These are phyloP conservation scores for Apamea sordens DNA, from an alignment of 2,888 invertebrate species.

Conservation along the genomic window DNA sequence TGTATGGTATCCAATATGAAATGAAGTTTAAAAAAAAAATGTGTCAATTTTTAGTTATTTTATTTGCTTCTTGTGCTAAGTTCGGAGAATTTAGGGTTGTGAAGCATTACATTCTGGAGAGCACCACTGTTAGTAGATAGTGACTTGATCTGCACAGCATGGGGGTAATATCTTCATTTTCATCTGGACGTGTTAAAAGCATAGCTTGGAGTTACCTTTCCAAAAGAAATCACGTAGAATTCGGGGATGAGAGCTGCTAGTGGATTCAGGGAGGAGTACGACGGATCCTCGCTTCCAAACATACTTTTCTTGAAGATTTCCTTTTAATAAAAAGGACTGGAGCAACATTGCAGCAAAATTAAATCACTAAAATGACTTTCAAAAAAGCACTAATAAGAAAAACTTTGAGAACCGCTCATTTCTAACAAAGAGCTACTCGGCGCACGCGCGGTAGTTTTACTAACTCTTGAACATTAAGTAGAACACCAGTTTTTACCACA, in stretches of 20 bases:
- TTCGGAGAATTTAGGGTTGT: not conserved
- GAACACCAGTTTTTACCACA: constrained; percentile 56
- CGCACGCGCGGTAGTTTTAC: constrained; percentile 76
- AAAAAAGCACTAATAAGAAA: not conserved
- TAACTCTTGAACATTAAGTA: constrained; percentile 54
- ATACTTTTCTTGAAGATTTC: too few relatives aligned
- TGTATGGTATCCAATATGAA: too few relatives aligned
- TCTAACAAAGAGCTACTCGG: constrained; percentile 73
- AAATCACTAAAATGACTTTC: not conserved
- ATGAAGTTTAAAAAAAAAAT: too few relatives aligned
- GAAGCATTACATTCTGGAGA: not conserved
- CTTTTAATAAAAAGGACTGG: too few relatives aligned
- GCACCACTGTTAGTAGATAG: not conserved
- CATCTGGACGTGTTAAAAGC: not conserved
- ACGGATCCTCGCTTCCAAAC: too few relatives aligned
- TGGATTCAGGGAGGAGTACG: not conserved
- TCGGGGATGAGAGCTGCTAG: not conserved
- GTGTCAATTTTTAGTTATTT: too few relatives aligned
- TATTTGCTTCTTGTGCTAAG: not conserved
- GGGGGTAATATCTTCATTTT: not conserved
- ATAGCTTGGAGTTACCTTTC: not conserved
- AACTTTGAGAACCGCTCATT: constrained; percentile 74
- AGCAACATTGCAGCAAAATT: not conserved
- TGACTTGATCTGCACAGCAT: not conserved
- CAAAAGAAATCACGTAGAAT: not conserved